A percentile compares a stretch with the other conserved stretches of the same genome.
phyloP scores from a whole-genome alignment of 2,113 vertebrate species.

The Rhinoderma darwinii region DNA sequence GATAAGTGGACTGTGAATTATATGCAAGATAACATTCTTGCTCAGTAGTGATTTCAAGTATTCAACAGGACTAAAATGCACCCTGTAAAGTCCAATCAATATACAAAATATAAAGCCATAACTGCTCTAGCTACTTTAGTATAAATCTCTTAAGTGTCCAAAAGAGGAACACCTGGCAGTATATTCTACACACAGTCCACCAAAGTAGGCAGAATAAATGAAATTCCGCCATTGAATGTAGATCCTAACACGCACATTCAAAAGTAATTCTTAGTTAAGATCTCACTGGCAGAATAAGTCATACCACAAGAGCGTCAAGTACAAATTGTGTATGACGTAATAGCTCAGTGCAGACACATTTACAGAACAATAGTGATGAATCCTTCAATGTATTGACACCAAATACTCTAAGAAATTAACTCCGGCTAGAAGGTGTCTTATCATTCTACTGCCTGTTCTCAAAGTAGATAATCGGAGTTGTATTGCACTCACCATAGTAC shows the following conservation, averaged over 20 bases:
- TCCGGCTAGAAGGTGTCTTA: too few relatives aligned
- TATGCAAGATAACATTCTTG: conserved; percentile 7
- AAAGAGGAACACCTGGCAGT: conserved; percentile 26
- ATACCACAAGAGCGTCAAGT: conserved; percentile 17
- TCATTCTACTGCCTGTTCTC: neutral
- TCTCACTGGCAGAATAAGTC: neutral
- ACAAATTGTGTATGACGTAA: conserved; percentile 3
- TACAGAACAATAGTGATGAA: neutral
- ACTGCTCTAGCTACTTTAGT: neutral
- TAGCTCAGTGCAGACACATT: neutral
- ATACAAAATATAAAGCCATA: conserved; percentile 31
- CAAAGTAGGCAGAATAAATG: neutral
- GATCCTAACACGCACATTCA: neutral
- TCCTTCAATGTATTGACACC: neutral
- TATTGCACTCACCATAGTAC: neutral
- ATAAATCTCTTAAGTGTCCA: neutral
- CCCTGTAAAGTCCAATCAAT: conserved; percentile 30
- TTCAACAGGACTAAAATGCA: conserved; percentile 31
- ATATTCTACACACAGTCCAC: conserved; percentile 36
- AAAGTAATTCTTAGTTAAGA: neutral
- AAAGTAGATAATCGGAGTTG: neutral
- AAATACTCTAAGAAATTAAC: neutral
- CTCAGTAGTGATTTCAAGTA: conserved; percentile 36
- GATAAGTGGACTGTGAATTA: neutral
- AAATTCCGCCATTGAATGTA: neutral